Base-by-base conservation (phyloP, 2,888 invertebrate species). In the Tipula unca region DNA sequence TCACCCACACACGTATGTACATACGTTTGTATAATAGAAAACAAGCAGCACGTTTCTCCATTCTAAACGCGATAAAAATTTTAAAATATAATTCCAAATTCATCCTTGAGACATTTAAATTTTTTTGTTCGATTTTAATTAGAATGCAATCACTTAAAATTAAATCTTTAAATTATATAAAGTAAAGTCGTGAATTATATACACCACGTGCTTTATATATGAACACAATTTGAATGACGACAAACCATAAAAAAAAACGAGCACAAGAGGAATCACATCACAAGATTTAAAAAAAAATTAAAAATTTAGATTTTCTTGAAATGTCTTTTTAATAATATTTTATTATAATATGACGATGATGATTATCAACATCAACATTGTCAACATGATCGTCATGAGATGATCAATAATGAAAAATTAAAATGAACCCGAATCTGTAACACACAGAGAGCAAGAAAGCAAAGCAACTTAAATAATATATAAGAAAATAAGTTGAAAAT, bases 31-130 rank as follows among this genome's bases (percentile, higher is more conserved):
- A 10, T 39, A 3, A 36, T 39, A 39, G 4, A 32, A 6, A 6
- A 39, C 13, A 10, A 8, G 39, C 10, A 39, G 39, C 39, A 39
- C 39, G 39, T 39, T 39, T 39, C 10, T 13, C 1, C 39, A 39
- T 39, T 39, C 39, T 39, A 39, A 39, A 39, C 10, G 39, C 3
- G 39, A 39, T 10, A 13, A 2, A 10, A 10, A 6, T 6, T 6
- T 6, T 1, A 32, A 6, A 17, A n/a, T n/a, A n/a, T n/a, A 48
- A 69, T 69, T 69, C 25, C 3, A 69, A 69, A 69, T 69, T 69
- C 69, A 69, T 69, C 69, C 69, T 69, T 69, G 69, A 69, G 69
- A 69, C 69, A 69, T 69, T 69, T 69, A 69, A 69, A 69, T 69
- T 69, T 10, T n/a, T n/a, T n/a, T n/a, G n/a, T n/a, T 69, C 20